A percentile compares a stretch with the other conserved stretches of the same genome.
These are phyloP conservation scores for Myathropa florea DNA, from an alignment of 2,888 invertebrate species.

Conservation along the genomic window DNA sequence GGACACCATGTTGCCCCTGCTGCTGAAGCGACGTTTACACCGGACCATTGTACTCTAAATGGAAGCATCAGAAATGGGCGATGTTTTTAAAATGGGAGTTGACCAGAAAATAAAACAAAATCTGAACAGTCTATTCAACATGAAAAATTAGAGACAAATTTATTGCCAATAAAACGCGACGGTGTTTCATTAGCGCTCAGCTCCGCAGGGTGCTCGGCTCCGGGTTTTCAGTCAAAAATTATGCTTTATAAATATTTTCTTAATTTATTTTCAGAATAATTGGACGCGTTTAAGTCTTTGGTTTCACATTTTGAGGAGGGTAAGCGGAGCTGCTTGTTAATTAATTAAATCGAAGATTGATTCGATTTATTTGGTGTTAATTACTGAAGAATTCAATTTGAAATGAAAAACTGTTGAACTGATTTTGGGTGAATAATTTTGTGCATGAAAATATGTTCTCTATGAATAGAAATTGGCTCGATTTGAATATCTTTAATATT, in stretches of 20 bases:
- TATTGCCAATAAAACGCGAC: conserved; percentile 58
- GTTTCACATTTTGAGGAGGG: background rate
- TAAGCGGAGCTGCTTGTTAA: background rate
- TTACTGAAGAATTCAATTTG: conserved; percentile 25
- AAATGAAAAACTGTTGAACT: background rate
- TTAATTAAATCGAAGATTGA: conserved; percentile 52
- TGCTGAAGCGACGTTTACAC: background rate
- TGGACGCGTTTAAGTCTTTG: conserved; percentile 37
- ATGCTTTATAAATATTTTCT: conserved; percentile 30
- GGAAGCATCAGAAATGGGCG: too few species aligned
- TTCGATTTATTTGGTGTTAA: conserved; percentile 60
- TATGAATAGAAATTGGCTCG: too few species aligned
- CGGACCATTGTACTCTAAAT: background rate
- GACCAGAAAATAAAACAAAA: background rate
- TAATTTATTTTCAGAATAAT: conserved; percentile 38
- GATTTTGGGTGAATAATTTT: background rate
- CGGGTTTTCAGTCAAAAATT: conserved; percentile 28
- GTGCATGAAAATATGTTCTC: too few species aligned
- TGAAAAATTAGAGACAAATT: conserved; percentile 55
- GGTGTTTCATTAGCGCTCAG: conserved; percentile 61
- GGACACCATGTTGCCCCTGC: background rate
- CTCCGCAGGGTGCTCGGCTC: conserved; percentile 46
- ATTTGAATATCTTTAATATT: too few species aligned
- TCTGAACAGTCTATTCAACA: conserved; percentile 16
- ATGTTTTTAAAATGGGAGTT: too few species aligned